Percentiles rank a stretch among this genome's conserved stretches.
These are phyloP conservation scores for Dione juno DNA, from an alignment of 2,888 invertebrate species.

Conservation along the genomic window DNA sequence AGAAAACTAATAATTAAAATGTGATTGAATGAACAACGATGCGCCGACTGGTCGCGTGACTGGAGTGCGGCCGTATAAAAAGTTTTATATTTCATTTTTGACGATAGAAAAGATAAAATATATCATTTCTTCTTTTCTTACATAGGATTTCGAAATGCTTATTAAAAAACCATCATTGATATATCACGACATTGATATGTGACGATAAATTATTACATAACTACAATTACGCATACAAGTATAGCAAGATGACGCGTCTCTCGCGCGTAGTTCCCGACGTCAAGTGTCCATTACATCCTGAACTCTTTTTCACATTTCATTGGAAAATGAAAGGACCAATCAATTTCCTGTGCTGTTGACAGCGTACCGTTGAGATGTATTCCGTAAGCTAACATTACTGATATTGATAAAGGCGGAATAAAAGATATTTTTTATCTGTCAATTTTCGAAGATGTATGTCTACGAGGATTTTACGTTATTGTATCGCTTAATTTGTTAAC, in stretches of 20 bases:
- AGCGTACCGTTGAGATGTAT: constrained; percentile 2
- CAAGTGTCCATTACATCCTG: constrained; percentile 52
- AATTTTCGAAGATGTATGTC: neutral
- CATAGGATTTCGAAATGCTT: too few relatives aligned
- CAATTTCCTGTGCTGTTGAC: constrained; percentile 63
- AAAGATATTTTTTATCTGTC: neutral
- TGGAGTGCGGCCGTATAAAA: too few relatives aligned
- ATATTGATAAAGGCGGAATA: constrained; percentile 7
- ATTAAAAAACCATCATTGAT: too few relatives aligned
- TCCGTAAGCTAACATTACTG: neutral
- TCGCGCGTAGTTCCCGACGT: constrained; percentile 52
- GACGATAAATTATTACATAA: constrained; percentile 52
- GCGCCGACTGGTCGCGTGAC: too few relatives aligned
- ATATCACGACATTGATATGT: constrained; percentile 19
- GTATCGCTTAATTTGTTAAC: neutral
- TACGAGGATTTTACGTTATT: neutral
- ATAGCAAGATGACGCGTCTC: constrained; percentile 63
- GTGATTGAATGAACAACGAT: too few relatives aligned
- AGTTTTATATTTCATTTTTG: too few relatives aligned
- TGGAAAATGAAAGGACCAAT: constrained; percentile 65
- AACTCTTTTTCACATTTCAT: constrained; percentile 65
- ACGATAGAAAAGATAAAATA: too few relatives aligned
- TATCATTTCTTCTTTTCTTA: too few relatives aligned
- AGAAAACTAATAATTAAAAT: too few relatives aligned
- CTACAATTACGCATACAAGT: too few relatives aligned